A percentile compares a stretch with the other conserved stretches of the same genome.
Conservation (phyloP, 1,140 invertebrate species). For the Temnothorax nylanderi region DNA sequence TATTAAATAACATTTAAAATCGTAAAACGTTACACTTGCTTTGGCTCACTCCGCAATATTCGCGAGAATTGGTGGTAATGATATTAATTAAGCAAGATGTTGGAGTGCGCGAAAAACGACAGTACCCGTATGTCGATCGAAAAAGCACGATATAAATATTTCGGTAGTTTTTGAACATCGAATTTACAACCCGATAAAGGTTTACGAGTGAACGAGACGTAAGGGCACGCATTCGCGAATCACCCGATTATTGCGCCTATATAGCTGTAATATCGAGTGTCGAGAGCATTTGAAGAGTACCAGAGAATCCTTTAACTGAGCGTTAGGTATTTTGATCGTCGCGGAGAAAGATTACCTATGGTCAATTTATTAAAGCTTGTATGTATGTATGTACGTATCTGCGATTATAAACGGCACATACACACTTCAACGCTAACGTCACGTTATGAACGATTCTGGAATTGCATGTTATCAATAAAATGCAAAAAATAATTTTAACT, state of each 20-base stretch:
- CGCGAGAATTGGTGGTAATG: background rate
- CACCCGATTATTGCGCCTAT: background rate
- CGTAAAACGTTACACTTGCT: background rate
- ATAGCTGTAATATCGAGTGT: constrained; percentile 33
- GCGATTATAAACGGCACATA: constrained; percentile 10
- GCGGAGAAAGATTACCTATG: constrained; percentile 3
- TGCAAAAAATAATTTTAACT: background rate
- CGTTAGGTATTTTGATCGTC: constrained; percentile 31
- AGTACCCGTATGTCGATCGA: background rate
- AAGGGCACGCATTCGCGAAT: constrained; percentile 3
- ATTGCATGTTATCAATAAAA: background rate
- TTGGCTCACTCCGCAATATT: background rate
- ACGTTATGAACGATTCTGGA: background rate
- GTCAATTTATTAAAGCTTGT: constrained; percentile 34
- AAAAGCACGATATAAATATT: constrained; percentile 41
- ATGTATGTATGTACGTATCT: background rate
- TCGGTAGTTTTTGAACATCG: constrained; percentile 48
- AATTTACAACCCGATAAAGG: constrained; percentile 45
- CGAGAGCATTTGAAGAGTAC: constrained; percentile 8
- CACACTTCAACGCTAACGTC: background rate
- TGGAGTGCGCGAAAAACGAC: background rate
- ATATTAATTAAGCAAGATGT: constrained; percentile 21
- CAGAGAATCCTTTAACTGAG: constrained; percentile 24
- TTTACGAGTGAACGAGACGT: constrained; percentile 44
- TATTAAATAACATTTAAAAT: background rate